Evolutionary conservation across 2,888 invertebrate species (phyloP).

Genomic region (Ophonus ardosiacus): DNA sequence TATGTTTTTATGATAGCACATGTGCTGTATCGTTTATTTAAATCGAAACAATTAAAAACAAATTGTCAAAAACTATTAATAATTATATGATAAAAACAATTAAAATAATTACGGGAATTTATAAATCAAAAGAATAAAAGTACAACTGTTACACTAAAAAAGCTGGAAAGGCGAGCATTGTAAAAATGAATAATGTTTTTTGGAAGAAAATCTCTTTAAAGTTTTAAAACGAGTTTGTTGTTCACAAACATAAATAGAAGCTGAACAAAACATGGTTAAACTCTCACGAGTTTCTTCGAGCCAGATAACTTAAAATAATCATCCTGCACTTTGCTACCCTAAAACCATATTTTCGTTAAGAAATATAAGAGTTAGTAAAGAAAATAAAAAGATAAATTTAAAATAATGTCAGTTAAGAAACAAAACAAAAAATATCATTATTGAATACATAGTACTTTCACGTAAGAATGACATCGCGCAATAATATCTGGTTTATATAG

Average conservation of each 20-base stretch:
- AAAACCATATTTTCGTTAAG: not conserved
- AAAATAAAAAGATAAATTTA: no score
- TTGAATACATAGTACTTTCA: no score
- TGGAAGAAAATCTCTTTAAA: slow-evolving; percentile 22
- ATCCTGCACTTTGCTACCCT: not conserved
- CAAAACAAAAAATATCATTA: no score
- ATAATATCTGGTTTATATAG: no score
- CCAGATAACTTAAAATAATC: not conserved
- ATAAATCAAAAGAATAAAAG: not conserved
- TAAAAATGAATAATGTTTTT: slow-evolving; percentile 17
- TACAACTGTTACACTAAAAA: not conserved
- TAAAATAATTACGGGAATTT: not conserved
- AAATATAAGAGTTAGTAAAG: not conserved
- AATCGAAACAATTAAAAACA: not conserved
- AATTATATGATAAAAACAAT: not conserved
- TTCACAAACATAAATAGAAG: slow-evolving; percentile 23
- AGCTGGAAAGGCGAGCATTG: not conserved
- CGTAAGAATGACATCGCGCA: no score
- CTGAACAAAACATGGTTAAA: slow-evolving; percentile 17
- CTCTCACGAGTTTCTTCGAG: not conserved
- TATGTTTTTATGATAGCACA: not conserved
- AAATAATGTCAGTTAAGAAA: no score
- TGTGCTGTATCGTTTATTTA: not conserved
- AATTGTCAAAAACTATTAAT: not conserved
- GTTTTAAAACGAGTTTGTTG: slow-evolving; percentile 34